phyloP scores from a whole-genome alignment of 2,888 invertebrate genomes.

The Trachelus tabidus region DNA sequence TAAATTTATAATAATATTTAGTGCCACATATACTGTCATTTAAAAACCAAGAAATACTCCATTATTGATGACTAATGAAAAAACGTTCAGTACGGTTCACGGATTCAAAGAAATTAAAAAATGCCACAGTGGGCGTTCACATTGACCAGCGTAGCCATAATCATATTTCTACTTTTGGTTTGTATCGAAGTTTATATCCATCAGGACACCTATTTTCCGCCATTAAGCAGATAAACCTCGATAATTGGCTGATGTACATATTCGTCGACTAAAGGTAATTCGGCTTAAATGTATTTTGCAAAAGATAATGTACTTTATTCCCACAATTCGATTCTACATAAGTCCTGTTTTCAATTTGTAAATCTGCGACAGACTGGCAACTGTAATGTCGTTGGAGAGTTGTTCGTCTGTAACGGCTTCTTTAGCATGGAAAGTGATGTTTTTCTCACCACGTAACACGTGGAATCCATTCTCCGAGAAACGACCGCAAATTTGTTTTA shows the following conservation, averaged over 20 bases:
- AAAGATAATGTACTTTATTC: too few species aligned
- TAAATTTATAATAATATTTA: too few species aligned
- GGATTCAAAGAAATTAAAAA: too few species aligned
- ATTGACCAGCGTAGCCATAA: constrained; percentile 14
- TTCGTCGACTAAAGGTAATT: too few species aligned
- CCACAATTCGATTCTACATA: too few species aligned
- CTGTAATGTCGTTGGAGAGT: constrained; percentile 12
- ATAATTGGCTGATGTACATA: too few species aligned
- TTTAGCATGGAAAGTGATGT: constrained; percentile 46
- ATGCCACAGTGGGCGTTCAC: too few species aligned
- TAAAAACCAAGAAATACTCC: too few species aligned
- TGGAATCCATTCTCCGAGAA: constrained; percentile 85
- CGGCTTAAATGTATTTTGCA: too few species aligned
- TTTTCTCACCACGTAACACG: constrained; percentile 54
- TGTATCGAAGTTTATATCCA: constrained; percentile 53
- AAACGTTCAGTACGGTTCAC: too few species aligned
- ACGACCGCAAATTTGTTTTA: constrained; percentile 69
- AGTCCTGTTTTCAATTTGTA: constrained; percentile 26
- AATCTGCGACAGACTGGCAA: constrained; percentile 35
- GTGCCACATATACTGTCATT: too few species aligned
- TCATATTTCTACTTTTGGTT: constrained; percentile 33
- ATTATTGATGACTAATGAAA: too few species aligned
- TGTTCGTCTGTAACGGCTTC: constrained; percentile 17
- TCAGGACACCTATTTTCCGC: constrained; percentile 50
- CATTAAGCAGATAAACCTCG: background rate